Conservation (phyloP, 2,888 invertebrate species). For the Philereme vetulata region DNA sequence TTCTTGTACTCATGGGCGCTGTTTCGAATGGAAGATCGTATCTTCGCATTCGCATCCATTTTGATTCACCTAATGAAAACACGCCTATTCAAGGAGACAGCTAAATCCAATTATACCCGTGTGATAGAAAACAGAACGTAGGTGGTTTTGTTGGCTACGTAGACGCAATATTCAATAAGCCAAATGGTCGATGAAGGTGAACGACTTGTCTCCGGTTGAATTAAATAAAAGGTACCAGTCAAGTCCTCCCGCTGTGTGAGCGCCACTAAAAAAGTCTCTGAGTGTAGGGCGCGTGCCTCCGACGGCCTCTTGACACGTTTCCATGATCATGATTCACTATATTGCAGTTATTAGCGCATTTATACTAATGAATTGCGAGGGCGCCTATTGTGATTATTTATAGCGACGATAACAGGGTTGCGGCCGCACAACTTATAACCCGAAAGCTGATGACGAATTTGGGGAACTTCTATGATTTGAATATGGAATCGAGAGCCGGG, state of each 20-base stretch:
- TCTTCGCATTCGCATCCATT: no score
- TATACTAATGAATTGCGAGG: slow-evolving; percentile 49
- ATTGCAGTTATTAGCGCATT: slow-evolving; percentile 60
- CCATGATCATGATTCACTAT: slow-evolving; percentile 65
- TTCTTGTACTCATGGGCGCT: no score
- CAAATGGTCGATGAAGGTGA: slow-evolving; percentile 33
- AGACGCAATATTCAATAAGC: slow-evolving; percentile 37
- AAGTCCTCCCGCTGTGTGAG: slow-evolving; percentile 21
- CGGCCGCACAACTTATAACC: slow-evolving; percentile 20
- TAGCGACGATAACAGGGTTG: slow-evolving; percentile 32
- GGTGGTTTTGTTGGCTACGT: slow-evolving; percentile 18
- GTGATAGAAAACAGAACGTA: slow-evolving; percentile 36
- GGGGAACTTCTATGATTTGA: no score
- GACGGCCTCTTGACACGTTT: slow-evolving; percentile 65
- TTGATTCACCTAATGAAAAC: no score
- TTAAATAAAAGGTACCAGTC: slow-evolving; percentile 51
- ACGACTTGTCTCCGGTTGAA: slow-evolving; percentile 45
- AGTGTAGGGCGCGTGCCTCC: slow-evolving; percentile 47
- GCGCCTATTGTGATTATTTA: slow-evolving; percentile 35
- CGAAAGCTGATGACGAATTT: no score
- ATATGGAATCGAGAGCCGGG: no score
- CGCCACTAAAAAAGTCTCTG: slow-evolving; percentile 36
- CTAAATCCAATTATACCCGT: slow-evolving; percentile 49
- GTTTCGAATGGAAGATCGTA: no score
- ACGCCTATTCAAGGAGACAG: slow-evolving; percentile 42